These are phyloP conservation scores for Agapornis roseicollis DNA, from an alignment of 2,113 vertebrate species.

Conservation along the genomic window DNA sequence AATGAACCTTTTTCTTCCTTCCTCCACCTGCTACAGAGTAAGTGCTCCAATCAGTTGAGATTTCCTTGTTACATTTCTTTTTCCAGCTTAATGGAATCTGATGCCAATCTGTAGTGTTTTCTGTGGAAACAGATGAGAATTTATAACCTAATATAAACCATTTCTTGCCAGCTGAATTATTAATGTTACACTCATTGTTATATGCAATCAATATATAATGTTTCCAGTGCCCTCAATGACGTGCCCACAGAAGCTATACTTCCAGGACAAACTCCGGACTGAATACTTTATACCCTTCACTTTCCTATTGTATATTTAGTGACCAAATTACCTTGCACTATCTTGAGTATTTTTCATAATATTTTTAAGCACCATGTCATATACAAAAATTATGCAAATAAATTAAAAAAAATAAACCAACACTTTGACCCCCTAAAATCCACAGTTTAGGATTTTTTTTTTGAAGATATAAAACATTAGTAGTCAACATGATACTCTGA, in stretches of 20 bases:
- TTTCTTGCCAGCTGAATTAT: constrained; percentile 28
- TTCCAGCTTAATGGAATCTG: constrained; percentile 31
- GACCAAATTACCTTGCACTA: not conserved
- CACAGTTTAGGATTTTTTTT: not conserved
- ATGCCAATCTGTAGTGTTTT: constrained; percentile 15
- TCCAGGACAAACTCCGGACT: not conserved
- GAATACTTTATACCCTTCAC: not conserved
- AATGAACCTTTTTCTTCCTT: not conserved
- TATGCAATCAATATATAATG: constrained; percentile 8
- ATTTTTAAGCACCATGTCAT: not conserved
- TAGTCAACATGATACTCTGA: not conserved
- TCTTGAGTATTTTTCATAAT: not conserved
- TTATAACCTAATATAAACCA: not conserved
- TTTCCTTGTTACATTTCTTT: not conserved
- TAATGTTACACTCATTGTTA: not conserved
- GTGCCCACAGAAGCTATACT: not conserved
- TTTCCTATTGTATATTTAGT: not conserved
- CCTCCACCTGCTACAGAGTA: not conserved
- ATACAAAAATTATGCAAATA: not conserved
- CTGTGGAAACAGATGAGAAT: not conserved
- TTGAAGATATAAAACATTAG: not conserved
- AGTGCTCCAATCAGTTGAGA: not conserved
- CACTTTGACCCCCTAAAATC: not conserved
- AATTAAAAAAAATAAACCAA: not conserved
- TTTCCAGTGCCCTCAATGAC: not conserved